phyloP scores from a whole-genome alignment of 1,140 invertebrate species.

The Bombus polaris region DNA sequence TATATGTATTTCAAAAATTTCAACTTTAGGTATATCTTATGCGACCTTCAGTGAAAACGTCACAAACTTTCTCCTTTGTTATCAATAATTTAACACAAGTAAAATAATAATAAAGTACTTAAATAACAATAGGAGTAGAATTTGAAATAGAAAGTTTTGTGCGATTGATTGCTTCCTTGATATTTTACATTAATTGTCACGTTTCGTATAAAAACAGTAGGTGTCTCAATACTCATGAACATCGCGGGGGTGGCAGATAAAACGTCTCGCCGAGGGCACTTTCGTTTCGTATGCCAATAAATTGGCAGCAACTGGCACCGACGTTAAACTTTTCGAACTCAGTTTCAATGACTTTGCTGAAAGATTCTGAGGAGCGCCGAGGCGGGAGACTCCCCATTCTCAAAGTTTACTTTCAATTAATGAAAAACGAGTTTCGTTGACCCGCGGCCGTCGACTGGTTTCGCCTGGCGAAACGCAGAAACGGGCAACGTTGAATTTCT shows the following conservation, averaged over 20 bases:
- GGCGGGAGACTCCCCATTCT: slow-evolving; percentile 28
- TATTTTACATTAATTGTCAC: background rate
- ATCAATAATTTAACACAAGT: too few relatives aligned
- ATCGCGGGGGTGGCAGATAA: background rate
- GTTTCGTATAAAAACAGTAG: background rate
- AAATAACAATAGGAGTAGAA: background rate
- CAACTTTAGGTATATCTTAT: too few relatives aligned
- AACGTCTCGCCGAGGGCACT: slow-evolving; percentile 25
- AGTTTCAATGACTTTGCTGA: slow-evolving; percentile 58
- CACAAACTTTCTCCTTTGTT: too few relatives aligned
- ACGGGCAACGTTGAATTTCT: slow-evolving; percentile 35
- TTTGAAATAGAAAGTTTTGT: too few relatives aligned
- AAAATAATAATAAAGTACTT: background rate
- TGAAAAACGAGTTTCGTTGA: slow-evolving; percentile 72
- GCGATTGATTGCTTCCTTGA: background rate
- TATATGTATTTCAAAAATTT: background rate
- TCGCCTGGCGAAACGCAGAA: slow-evolving; percentile 33
- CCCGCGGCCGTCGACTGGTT: slow-evolving; percentile 56
- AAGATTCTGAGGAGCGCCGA: slow-evolving; percentile 60
- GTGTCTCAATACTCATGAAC: background rate
- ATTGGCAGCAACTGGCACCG: slow-evolving; percentile 46
- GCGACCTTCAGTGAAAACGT: too few relatives aligned
- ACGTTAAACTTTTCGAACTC: slow-evolving; percentile 56
- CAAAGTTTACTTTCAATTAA: slow-evolving; percentile 73
- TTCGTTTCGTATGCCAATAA: slow-evolving; percentile 45